Conservation (phyloP, 2,888 invertebrate species). For the Hyles lineata region DNA sequence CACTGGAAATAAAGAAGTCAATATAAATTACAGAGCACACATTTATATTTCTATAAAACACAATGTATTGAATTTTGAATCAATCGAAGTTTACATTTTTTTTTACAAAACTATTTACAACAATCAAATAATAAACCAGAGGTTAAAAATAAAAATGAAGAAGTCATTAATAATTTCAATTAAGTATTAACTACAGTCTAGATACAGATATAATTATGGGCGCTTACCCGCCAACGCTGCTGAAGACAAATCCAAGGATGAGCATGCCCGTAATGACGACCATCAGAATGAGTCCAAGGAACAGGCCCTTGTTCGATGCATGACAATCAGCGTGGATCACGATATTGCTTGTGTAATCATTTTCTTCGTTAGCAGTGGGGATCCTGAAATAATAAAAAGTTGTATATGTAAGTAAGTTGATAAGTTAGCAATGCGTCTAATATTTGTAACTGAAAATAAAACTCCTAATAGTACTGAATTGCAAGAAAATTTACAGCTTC, state of each 20-base stretch:
- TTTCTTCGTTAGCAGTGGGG: conserved; percentile 76
- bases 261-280: conserved; percentile 77
- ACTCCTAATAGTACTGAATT: too few species aligned
- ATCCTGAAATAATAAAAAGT: conserved; percentile 53
- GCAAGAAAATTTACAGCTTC: too few species aligned
- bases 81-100: too few species aligned
- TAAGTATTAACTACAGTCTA: too few species aligned
- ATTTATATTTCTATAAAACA: too few species aligned
- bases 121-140: neutral
- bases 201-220: conserved; percentile 29
- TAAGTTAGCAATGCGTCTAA: too few species aligned
- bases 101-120: too few species aligned
- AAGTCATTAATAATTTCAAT: too few species aligned
- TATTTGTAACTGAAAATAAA: too few species aligned
- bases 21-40: too few species aligned
- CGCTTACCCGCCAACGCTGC: conserved; percentile 81
- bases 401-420: neutral
- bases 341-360: conserved; percentile 83
- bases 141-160: neutral
- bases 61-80: too few species aligned
- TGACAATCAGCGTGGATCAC: conserved; percentile 90
- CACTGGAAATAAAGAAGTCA: conserved; percentile 63
- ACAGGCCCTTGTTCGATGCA: conserved; percentile 90
- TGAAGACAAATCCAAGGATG: conserved; percentile 77
- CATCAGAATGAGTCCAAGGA: conserved; percentile 87